Percentiles rank a stretch among this genome's conserved stretches.
These are phyloP conservation scores for Pangasius sanitwongsei DNA, from an alignment of 2,797 vertebrate genomes.

Conservation along the genomic window DNA sequence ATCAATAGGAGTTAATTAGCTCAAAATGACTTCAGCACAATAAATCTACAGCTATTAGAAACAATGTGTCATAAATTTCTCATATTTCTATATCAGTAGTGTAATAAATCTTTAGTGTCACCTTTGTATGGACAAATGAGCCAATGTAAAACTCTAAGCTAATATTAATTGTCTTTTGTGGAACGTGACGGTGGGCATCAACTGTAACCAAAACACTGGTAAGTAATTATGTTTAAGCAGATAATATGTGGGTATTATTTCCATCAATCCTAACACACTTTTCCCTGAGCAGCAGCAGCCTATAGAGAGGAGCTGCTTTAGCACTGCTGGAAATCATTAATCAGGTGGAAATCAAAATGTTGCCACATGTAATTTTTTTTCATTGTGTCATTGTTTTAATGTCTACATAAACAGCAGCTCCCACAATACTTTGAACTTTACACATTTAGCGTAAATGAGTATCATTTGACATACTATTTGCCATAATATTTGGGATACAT, in stretches of 20 bases:
- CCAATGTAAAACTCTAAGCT: not conserved
- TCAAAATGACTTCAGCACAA: constrained; percentile 30
- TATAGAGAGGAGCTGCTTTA: not conserved
- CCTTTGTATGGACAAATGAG: not conserved
- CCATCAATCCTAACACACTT: not conserved
- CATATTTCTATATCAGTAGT: not conserved
- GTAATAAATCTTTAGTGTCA: constrained; percentile 17
- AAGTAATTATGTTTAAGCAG: constrained; percentile 6
- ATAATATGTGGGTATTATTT: not conserved
- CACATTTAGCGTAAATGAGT: not conserved
- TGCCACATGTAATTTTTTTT: not conserved
- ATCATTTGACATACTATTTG: not conserved
- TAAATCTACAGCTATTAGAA: not conserved
- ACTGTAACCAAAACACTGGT: constrained; percentile 14
- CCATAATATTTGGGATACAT: not conserved
- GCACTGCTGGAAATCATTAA: not conserved
- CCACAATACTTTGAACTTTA: not conserved
- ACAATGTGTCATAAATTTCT: not conserved
- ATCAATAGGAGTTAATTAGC: constrained; percentile 51
- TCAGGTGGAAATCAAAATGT: not conserved
- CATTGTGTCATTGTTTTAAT: too few species aligned
- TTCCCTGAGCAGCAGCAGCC: not conserved
- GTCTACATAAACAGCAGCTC: not conserved
- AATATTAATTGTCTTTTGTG: constrained; percentile 9
- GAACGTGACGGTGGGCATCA: not conserved